Percentiles rank a stretch among this genome's conserved stretches.
phyloP scores from a whole-genome alignment of 2,113 vertebrate species.

The Mionectes macconnelli region DNA sequence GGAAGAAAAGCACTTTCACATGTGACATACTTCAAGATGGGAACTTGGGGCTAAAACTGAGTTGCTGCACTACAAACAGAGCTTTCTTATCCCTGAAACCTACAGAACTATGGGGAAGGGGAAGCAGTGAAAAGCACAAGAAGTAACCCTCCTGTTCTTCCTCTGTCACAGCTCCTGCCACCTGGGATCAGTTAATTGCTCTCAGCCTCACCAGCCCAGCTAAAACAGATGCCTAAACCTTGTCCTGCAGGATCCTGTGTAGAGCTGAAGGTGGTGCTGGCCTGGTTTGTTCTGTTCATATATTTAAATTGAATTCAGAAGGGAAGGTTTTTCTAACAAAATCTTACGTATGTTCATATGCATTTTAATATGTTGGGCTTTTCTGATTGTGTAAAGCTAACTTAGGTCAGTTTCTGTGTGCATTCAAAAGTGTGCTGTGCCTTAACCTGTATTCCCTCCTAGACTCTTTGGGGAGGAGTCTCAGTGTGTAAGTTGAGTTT shows the following conservation, averaged over 20 bases:
- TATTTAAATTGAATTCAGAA: not conserved
- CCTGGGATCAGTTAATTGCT: constrained; percentile 27
- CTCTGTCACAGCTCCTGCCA: not conserved
- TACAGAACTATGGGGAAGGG: not conserved
- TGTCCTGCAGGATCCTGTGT: not conserved
- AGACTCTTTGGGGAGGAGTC: not conserved
- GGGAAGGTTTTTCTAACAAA: not conserved
- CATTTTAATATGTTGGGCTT: not conserved
- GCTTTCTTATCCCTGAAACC: not conserved
- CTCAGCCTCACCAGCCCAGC: not conserved
- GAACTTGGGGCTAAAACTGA: not conserved
- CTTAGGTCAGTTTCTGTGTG: not conserved
- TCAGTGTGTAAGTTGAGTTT: not conserved
- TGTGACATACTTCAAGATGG: not conserved
- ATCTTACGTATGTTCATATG: not conserved
- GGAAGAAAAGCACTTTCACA: not conserved
- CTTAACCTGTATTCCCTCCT: not conserved
- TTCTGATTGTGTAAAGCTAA: not conserved
- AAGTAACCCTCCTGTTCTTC: not conserved
- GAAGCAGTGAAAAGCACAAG: not conserved
- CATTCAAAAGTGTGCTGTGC: not conserved
- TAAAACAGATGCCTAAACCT: not conserved
- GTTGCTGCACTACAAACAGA: not conserved
- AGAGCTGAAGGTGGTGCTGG: not conserved
- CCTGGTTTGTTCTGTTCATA: not conserved